A percentile compares a stretch with the other conserved stretches of the same genome.
Evolutionary conservation across 2,888 invertebrate species (phyloP).

Genomic region (Dynastes tityus): DNA sequence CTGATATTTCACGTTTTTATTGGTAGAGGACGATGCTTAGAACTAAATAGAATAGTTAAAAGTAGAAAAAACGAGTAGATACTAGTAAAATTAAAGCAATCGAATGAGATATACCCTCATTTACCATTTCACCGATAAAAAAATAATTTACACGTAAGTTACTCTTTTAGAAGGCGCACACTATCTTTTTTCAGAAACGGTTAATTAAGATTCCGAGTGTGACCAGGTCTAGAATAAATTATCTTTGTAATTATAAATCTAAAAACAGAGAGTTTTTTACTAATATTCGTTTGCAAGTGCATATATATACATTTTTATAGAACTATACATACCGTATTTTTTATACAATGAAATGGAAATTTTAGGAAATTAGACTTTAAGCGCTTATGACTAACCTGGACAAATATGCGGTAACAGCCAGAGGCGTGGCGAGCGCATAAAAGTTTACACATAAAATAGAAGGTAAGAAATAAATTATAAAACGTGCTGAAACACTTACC

Average conservation of each 20-base stretch:
- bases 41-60: conserved; percentile 15
- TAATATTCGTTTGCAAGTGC: not conserved
- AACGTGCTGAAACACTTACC: no score
- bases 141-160: conserved; percentile 47
- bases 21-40: conserved; percentile 1
- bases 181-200: conserved; percentile 28
- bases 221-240: conserved; percentile 41
- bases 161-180: conserved; percentile 21
- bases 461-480: no score
- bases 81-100: conserved; percentile 26
- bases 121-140: conserved; percentile 41
- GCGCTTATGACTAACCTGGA: no score
- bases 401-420: no score
- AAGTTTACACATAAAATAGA: no score
- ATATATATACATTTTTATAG: no score
- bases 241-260: conserved; percentile 41
- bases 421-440: no score
- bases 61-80: conserved; percentile 14
- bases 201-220: conserved; percentile 40
- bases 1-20: conserved; percentile 30
- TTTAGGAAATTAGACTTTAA: no score
- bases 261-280: conserved; percentile 2
- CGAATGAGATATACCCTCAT: conserved; percentile 25
- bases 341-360: no score
- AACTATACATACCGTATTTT: no score